These are phyloP conservation scores for Frankliniella intonsa DNA, from an alignment of 2,888 invertebrate genomes.

Conservation along the genomic window DNA sequence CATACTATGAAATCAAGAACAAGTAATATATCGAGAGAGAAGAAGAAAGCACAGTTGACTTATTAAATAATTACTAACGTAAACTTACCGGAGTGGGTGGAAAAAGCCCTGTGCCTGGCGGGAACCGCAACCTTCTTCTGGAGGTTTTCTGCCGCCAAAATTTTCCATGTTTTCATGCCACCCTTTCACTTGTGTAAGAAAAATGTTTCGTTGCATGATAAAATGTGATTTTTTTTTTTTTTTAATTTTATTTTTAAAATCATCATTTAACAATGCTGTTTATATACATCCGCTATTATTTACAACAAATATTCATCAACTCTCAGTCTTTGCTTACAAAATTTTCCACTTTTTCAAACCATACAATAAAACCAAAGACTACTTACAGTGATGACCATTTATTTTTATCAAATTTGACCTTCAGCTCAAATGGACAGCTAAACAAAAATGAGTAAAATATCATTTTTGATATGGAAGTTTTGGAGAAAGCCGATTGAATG, in stretches of 20 bases:
- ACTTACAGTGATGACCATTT: neutral
- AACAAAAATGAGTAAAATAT: neutral
- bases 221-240: neutral
- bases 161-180: too few relatives aligned
- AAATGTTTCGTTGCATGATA: neutral
- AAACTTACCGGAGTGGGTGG: too few relatives aligned
- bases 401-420: neutral
- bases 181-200: neutral
- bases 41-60: too few relatives aligned
- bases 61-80: too few relatives aligned
- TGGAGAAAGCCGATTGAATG: neutral
- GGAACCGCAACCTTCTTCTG: too few relatives aligned
- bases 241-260: neutral
- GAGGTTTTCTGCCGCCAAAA: too few relatives aligned
- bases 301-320: constrained; percentile 22
- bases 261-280: constrained; percentile 2
- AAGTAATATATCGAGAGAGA: too few relatives aligned
- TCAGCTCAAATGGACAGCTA: neutral
- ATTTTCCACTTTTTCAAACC: neutral
- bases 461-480: neutral
- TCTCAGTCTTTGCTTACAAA: constrained; percentile 23
- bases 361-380: constrained; percentile 17
- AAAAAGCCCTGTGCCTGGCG: too few relatives aligned
- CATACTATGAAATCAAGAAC: too few relatives aligned
- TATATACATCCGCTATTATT: constrained; percentile 2